Conservation (phyloP, 2,888 invertebrate genomes). For the Lapara coniferarum region DNA sequence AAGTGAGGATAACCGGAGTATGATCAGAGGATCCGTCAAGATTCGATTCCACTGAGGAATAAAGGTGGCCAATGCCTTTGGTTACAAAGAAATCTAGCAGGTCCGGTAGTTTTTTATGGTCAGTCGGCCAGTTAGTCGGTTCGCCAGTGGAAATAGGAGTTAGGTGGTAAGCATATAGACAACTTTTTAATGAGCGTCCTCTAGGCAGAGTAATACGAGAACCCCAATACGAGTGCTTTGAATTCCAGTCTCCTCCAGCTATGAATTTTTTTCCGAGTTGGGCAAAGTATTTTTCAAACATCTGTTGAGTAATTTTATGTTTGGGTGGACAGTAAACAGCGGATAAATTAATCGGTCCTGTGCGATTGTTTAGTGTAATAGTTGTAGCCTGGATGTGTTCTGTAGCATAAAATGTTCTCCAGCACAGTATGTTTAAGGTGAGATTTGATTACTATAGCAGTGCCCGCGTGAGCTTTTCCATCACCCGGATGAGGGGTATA, state of each 20-base stretch:
- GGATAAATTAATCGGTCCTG: constrained; percentile 11
- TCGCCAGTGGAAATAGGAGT: constrained; percentile 23
- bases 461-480: constrained; percentile 20
- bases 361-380: constrained; percentile 12
- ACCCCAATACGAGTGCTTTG: constrained; percentile 35
- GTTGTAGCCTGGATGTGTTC: constrained; percentile 31
- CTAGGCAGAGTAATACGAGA: constrained; percentile 27
- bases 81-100: background rate
- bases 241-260: constrained; percentile 36
- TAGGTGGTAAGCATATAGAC: constrained; percentile 8
- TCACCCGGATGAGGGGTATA: constrained; percentile 30
- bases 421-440: constrained; percentile 25
- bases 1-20: background rate
- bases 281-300: constrained; percentile 1
- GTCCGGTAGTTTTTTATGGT: constrained; percentile 8
- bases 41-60: background rate
- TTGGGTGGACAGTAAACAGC: constrained; percentile 30
- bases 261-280: constrained; percentile 1
- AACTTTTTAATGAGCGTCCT: constrained; percentile 27
- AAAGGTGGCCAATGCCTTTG: background rate
- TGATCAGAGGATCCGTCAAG: background rate
- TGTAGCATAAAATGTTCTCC: constrained; percentile 18
- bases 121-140: constrained; percentile 36
- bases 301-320: constrained; percentile 19
- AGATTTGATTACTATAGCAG: constrained; percentile 19